Evolutionary conservation across 2,797 vertebrate genomes (phyloP), one percentile per base, ranked within the genome.

Genomic region (Nannoperca obscura): DNA sequence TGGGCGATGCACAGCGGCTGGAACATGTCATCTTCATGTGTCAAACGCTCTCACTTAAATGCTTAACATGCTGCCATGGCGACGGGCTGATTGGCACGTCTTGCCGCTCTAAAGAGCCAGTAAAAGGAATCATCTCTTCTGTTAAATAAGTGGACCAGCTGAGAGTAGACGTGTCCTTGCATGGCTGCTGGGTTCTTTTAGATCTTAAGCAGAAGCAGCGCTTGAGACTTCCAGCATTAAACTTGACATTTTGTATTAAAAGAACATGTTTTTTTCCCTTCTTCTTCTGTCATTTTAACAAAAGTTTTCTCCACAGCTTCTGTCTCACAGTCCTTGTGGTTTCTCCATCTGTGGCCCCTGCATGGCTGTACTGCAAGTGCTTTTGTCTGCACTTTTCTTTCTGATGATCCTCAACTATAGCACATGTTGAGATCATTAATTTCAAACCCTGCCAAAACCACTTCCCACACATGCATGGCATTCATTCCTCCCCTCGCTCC

Each of bases 391-490:
- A 93, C 86, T 92, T 94, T 90, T 88, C 84, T 88, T 93, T 90
- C 83, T 91, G 93, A 95, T 91, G 93, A 92, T 86, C 91, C 89
- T 91, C 85, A 86, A 88, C 87, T 93, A 80, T 79, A 93, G 91
- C 93, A 93, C 94, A 95, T 95, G 93, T 93, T 94, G 94, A 93
- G 94, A 94, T 95, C 94, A 93, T 95, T 95, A 94, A 91, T 93
- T 92, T 91, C 87, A 78, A 90, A 88, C 81, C 82, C 84, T 90
- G 93, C 92, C 93, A 95, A 94, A 94, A 92, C 91, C 91, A 89
- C 94, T 95, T 95, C 94, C 93, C 91, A 94, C 93, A 92, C 89
- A 94, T 89, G 92, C 91, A 88, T 90, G 88, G 88, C 87, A 91
- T 92, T 92, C 92, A 89, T 92, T 91, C 90, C 87, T 85, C 78